Percentiles rank a stretch among this genome's conserved stretches.
Conservation (phyloP, 2,113 vertebrate genomes). For the Hippocampus comes region DNA sequence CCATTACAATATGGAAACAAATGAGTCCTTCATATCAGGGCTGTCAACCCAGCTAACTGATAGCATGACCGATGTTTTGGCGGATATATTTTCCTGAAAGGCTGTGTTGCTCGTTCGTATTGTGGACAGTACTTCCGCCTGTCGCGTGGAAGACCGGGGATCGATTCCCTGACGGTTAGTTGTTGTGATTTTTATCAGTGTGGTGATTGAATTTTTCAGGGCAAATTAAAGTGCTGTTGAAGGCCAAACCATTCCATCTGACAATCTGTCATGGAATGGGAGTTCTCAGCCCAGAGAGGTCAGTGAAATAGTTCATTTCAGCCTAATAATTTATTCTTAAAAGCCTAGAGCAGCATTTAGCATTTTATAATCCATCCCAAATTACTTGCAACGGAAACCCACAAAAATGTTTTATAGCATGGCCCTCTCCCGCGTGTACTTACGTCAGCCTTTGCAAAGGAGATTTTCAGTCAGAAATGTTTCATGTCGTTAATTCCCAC, state of each 20-base stretch:
- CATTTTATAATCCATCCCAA: background rate
- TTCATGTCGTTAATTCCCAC: conserved; percentile 36
- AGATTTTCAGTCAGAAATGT: conserved; percentile 24
- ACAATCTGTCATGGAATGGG: background rate
- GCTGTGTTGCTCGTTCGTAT: no score
- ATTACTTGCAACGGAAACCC: conserved; percentile 1
- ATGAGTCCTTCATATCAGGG: no score
- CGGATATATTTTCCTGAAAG: no score
- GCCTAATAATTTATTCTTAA: background rate
- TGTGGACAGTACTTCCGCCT: no score
- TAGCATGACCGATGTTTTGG: no score
- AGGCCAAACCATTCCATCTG: background rate
- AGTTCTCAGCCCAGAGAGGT: background rate
- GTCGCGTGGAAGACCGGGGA: no score
- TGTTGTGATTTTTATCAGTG: no score
- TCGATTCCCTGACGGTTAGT: no score
- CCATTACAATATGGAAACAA: no score
- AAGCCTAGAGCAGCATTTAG: background rate
- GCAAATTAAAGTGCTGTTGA: background rate
- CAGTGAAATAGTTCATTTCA: background rate
- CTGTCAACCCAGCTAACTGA: no score
- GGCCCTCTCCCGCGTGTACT: conserved; percentile 1
- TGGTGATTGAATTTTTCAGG: no score
- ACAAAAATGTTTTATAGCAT: conserved; percentile 3
- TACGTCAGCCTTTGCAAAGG: conserved; percentile 20